phyloP scores from a whole-genome alignment of 2,888 invertebrate genomes.

The Chrysina gloriosa region DNA sequence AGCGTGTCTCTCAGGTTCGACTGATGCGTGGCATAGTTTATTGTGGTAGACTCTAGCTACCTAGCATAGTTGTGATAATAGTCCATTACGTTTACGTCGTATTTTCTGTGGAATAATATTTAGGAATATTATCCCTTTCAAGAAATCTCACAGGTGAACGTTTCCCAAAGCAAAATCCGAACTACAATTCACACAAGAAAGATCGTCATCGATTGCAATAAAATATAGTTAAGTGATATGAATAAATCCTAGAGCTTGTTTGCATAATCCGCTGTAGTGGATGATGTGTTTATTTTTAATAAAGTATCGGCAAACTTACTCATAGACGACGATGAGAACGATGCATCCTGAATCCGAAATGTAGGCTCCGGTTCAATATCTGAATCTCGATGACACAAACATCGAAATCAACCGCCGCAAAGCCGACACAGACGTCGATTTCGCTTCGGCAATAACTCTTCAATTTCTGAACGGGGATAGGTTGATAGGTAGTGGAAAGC shows the following conservation, averaged over 20 bases:
- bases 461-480: slow-evolving; percentile 23
- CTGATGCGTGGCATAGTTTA: too few relatives aligned
- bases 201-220: not conserved
- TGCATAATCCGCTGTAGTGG: not conserved
- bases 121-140: too few relatives aligned
- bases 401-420: slow-evolving; percentile 2
- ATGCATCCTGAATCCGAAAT: too few relatives aligned
- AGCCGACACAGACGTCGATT: slow-evolving; percentile 15
- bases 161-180: too few relatives aligned
- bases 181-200: too few relatives aligned
- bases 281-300: slow-evolving; percentile 13
- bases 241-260: not conserved
- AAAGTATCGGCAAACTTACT: not conserved
- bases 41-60: too few relatives aligned
- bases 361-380: slow-evolving; percentile 8
- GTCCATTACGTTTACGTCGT: too few relatives aligned
- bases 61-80: too few relatives aligned
- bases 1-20: too few relatives aligned
- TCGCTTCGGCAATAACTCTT: slow-evolving; percentile 8
- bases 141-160: too few relatives aligned
- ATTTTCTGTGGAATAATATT: too few relatives aligned
- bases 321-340: too few relatives aligned
- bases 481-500: slow-evolving; percentile 4
- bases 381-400: not conserved
- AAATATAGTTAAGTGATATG: not conserved